Evolutionary conservation across 2,888 invertebrate species (phyloP), one percentile per base, ranked within the genome.

Genomic region (Dermolepida albohirtum): DNA sequence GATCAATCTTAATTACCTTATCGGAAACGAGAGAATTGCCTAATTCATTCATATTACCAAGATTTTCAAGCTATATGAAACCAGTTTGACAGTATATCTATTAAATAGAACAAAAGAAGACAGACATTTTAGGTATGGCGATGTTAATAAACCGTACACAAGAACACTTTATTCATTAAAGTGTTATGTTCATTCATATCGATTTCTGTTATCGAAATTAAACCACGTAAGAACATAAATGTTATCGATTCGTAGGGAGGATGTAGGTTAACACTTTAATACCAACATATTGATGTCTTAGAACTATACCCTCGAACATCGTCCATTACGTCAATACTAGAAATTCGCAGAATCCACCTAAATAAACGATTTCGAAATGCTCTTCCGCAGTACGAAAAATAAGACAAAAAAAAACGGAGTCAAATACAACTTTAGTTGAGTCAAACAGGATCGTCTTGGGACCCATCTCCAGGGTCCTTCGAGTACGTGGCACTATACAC

Each of bases 401-500:
- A 8, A 34, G 4, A 34, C 2, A 27, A n/a, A 44, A 27, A 44
- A 43, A 16, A 44, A 59, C 44, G 44, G 8, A 44, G 17, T 12
- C 59, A 47, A 10, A 34, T 29, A 44, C 44, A 44, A 44, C 29
- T 59, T 17, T 22, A 55, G 41, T 27, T 16, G 29, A 44, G 47
- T 44, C 29, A 44, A 59, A 59, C 44, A 27, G 10, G 44, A 59
- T 29, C 29, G 59, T 43, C 44, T 44, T 59, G 59, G 59, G 59
- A 59, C 17, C 44, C 27, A 11, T 47, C 47, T 29, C 12, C 12
- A 27, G 16, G 41, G 10, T 44, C 27, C 27, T n/a, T 10, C 34
- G 59, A 14, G 29, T 29, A 59, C 59, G 59, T 10, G 14, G 59
- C 59, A 59, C 44, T 29, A 59, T 59, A 59, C 59, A 59, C 59